A percentile compares a stretch with the other conserved stretches of the same genome.
Conservation (phyloP, 2,113 vertebrate genomes). For the Pterocles gutturalis region DNA sequence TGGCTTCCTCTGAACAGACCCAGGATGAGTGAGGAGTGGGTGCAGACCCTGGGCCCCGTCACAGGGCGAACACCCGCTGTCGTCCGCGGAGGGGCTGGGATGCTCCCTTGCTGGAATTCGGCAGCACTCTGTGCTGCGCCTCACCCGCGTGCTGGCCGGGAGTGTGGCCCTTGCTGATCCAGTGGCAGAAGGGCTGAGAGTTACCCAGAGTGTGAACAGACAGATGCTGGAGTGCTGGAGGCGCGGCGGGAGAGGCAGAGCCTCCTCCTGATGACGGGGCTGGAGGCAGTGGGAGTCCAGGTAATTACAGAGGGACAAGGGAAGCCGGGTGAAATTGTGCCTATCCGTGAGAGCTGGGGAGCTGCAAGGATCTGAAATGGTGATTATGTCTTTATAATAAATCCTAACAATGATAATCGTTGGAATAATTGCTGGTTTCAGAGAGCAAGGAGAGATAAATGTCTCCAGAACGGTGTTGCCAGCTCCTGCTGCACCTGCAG, state of each 20-base stretch:
- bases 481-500: slow-evolving; percentile 2
- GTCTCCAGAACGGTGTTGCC: not conserved
- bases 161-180: accelerated
- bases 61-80: accelerated
- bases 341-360: not conserved
- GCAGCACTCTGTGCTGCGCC: not conserved
- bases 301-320: not conserved
- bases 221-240: not conserved
- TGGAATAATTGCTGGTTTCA: slow-evolving; percentile 40
- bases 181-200: not conserved
- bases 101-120: not conserved
- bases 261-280: not conserved
- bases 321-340: not conserved
- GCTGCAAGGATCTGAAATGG: not conserved
- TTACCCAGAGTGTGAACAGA: not conserved
- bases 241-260: not conserved
- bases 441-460: slow-evolving; percentile 1
- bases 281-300: not conserved
- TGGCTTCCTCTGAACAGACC: not conserved
- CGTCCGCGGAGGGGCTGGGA: not conserved
- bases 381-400: not conserved
- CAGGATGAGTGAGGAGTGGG: not conserved
- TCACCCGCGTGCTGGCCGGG: not conserved
- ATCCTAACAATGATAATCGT: not conserved
- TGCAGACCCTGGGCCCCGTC: not conserved